A percentile compares a stretch with the other conserved stretches of the same genome.
phyloP scores from a whole-genome alignment of 2,888 invertebrate genomes.

The Papilio protenor region DNA sequence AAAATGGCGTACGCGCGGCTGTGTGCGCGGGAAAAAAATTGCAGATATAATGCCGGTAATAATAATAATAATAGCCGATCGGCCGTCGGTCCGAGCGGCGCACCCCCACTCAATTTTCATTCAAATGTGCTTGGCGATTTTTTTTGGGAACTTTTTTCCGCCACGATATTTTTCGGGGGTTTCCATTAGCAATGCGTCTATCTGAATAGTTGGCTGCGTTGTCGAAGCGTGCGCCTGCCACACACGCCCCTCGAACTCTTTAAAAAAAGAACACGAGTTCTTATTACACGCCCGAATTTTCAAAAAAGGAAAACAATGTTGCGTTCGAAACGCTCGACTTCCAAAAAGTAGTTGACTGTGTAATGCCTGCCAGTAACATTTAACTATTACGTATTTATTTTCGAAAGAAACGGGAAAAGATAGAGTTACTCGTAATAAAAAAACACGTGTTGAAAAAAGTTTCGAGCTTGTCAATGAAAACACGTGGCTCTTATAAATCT shows the following conservation, averaged over 20 bases:
- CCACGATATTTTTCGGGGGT: conserved; percentile 80
- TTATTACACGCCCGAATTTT: conserved; percentile 31
- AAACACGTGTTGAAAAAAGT: conserved; percentile 17
- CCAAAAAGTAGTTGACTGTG: conserved; percentile 2
- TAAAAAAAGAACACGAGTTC: conserved; percentile 34
- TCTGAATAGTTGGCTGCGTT: conserved; percentile 66
- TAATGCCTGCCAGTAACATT: conserved; percentile 14
- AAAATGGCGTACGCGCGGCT: conserved; percentile 75
- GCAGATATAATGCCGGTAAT: conserved; percentile 84
- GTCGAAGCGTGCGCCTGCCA: conserved; percentile 50
- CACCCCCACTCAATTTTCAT: conserved; percentile 81
- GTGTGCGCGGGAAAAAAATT: conserved; percentile 81
- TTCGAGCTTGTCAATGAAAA: conserved; percentile 33
- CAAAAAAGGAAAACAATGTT: conserved; percentile 22
- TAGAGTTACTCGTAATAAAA: not conserved
- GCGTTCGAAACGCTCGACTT: conserved; percentile 16
- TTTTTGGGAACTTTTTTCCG: conserved; percentile 76
- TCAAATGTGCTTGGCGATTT: conserved; percentile 76
- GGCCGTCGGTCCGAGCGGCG: conserved; percentile 68
- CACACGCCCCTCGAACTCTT: conserved; percentile 35
- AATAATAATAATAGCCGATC: conserved; percentile 84
- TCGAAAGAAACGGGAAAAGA: not conserved
- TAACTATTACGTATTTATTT: conserved; percentile 5
- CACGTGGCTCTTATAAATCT: conserved; percentile 39
- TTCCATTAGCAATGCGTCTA: conserved; percentile 79